These are phyloP conservation scores for Tachuris rubrigastra DNA, from an alignment of 2,113 vertebrate species.

Conservation along the genomic window DNA sequence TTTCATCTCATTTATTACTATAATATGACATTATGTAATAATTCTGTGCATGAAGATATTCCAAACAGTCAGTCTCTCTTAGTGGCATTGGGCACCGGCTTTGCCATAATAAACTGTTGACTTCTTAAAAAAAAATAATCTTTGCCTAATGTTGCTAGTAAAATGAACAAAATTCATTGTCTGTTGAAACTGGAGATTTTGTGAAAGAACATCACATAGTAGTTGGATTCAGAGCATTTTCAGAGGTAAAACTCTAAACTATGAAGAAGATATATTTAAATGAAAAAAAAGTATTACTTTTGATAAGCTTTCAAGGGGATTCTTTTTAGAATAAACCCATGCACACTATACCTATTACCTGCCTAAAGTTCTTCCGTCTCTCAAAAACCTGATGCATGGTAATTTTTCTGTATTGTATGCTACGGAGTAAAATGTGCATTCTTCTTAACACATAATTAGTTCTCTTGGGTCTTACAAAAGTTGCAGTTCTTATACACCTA, in stretches of 20 bases:
- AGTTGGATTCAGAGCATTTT: not conserved
- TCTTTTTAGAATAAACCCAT: slow-evolving; percentile 4
- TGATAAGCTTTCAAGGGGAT: slow-evolving; percentile 14
- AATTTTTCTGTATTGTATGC: slow-evolving; percentile 29
- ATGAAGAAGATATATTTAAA: not conserved
- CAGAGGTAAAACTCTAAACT: not conserved
- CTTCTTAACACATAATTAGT: slow-evolving; percentile 56
- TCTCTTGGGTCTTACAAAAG: slow-evolving; percentile 42
- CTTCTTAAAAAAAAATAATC: not conserved
- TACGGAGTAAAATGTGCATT: slow-evolving; percentile 9
- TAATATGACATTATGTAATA: not conserved
- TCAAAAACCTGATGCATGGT: not conserved
- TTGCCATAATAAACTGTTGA: not conserved
- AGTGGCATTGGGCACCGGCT: not conserved
- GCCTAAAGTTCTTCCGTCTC: not conserved
- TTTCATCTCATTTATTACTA: not conserved
- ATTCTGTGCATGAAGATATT: not conserved
- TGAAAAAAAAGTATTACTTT: not conserved
- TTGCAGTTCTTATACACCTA: slow-evolving; percentile 20
- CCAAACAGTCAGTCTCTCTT: not conserved
- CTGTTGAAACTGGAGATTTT: not conserved
- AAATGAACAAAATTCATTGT: not conserved
- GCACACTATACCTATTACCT: not conserved
- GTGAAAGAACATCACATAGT: not conserved
- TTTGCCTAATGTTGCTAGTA: not conserved